phyloP scores from a whole-genome alignment of 2,888 invertebrate species.

The Habroteleia sp. region DNA sequence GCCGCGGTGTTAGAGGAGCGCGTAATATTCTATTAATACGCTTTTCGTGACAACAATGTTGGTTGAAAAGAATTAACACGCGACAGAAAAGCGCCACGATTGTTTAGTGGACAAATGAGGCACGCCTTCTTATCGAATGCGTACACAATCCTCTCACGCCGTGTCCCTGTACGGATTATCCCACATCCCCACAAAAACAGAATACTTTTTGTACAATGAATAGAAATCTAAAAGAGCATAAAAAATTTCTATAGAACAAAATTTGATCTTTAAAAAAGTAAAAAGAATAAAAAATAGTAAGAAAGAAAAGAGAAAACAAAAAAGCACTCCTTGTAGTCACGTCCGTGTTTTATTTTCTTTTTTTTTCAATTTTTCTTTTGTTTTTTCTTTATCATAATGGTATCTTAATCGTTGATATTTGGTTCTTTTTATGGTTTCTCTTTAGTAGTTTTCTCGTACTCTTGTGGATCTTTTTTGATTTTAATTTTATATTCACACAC shows the following conservation, averaged over 20 bases:
- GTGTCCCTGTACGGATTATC: slow-evolving; percentile 65
- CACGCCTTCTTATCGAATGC: slow-evolving; percentile 30
- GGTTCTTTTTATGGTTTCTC: not conserved
- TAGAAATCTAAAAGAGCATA: slow-evolving; percentile 38
- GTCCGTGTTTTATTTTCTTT: slow-evolving; percentile 69
- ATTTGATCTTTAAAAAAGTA: slow-evolving; percentile 48
- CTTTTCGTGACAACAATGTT: not conserved
- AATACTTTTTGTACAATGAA: slow-evolving; percentile 61
- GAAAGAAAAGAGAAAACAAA: slow-evolving; percentile 65
- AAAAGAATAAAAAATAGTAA: slow-evolving; percentile 12
- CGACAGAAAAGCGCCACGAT: slow-evolving; percentile 3
- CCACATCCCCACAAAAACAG: slow-evolving; percentile 67
- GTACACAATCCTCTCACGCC: slow-evolving; percentile 58
- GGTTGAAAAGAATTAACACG: not conserved
- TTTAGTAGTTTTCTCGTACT: not conserved
- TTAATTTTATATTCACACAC: slow-evolving; percentile 68
- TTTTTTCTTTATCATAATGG: too few relatives aligned
- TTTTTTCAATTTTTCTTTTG: slow-evolving; percentile 24
- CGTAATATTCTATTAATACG: slow-evolving; percentile 36
- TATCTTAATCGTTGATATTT: too few relatives aligned
- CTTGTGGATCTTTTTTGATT: slow-evolving; percentile 18
- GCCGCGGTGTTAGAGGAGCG: slow-evolving; percentile 62
- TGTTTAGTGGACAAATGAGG: slow-evolving; percentile 29
- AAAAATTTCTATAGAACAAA: slow-evolving; percentile 28
- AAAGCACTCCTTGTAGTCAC: slow-evolving; percentile 74